Evolutionary conservation across 2,797 vertebrate species (phyloP).

Genomic region (Podargus strigoides): DNA sequence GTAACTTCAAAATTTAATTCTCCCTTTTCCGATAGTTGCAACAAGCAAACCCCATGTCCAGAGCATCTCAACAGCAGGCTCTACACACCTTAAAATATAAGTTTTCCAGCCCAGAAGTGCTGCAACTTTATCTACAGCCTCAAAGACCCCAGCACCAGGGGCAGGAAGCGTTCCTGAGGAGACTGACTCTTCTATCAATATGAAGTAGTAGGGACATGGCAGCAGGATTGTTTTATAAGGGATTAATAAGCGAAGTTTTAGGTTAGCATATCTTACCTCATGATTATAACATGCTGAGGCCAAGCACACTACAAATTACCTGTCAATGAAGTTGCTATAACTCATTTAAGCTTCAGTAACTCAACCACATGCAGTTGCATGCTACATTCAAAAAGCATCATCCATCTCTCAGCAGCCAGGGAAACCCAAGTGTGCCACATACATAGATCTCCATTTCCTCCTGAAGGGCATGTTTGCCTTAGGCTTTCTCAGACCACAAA

Average conservation of each 20-base stretch:
- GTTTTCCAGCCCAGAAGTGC: background rate
- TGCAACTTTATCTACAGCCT: background rate
- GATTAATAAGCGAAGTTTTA: constrained; percentile 1
- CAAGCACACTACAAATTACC: background rate
- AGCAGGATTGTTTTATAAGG: background rate
- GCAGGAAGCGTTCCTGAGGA: background rate
- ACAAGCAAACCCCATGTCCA: background rate
- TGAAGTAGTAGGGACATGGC: background rate
- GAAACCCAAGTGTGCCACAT: background rate
- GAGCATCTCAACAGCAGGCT: background rate
- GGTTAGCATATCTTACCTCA: background rate
- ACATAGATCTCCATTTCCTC: background rate
- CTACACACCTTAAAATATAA: accelerated
- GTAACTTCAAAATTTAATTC: background rate
- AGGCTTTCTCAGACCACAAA: background rate
- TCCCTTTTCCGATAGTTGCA: background rate
- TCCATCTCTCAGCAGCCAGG: background rate
- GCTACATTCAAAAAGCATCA: background rate
- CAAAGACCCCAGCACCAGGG: background rate
- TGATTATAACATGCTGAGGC: background rate
- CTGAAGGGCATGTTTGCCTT: background rate
- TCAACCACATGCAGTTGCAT: background rate
- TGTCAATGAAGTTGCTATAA: background rate
- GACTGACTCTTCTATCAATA: background rate
- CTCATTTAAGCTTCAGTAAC: constrained; percentile 6